Base-by-base conservation (phyloP, 2,888 invertebrate genomes). In the Scaptomyza cyrtandrae region DNA sequence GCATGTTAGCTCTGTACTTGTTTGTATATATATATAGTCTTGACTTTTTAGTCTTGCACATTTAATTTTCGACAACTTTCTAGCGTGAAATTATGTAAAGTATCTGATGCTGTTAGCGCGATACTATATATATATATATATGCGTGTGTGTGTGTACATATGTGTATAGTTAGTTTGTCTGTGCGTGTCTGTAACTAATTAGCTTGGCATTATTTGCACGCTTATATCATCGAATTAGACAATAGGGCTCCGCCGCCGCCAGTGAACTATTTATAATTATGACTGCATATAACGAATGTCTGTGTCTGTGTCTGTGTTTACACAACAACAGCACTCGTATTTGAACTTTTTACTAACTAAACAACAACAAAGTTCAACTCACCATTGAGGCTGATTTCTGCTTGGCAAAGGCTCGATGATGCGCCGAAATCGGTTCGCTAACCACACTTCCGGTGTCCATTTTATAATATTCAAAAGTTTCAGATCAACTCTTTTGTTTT, bases 341-440 rank as follows among this genome's bases (percentile, higher is more conserved):
- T 69, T 70, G 64, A 69, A 73, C 49, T 33, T 5, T 2, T 2
- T 24, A 24, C 5, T 3, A 24, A 24, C 24, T 24, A 24, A 2
- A 16, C 6, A 29, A 16, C 10, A 33, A 33, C 9, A 10, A 1
- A 6, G 13, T 1, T 43, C 41, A 74, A 87, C 90, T 90, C 78
- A 91, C 91, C 91, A 91, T 91, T 76, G 91, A 91, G 59, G 91
- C 89, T 41, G 91, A 91, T 74, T 91, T 91, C 78, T 92, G 92
- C 71, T 92, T 91, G 65, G 91, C 81, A 77, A 91, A 91, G 58
- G 91, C 91, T 70, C 91, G 90, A 87, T 91, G 91, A 86, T 91
- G 90, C 75, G 91, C 89, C 61, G 90, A 90, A 78, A 92, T 91
- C 49, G 91, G 92, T 85, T 92, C 92, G 73, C 91, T 91, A 72